Conservation (phyloP, 1,140 invertebrate genomes). For the Calephelis nemesis region DNA sequence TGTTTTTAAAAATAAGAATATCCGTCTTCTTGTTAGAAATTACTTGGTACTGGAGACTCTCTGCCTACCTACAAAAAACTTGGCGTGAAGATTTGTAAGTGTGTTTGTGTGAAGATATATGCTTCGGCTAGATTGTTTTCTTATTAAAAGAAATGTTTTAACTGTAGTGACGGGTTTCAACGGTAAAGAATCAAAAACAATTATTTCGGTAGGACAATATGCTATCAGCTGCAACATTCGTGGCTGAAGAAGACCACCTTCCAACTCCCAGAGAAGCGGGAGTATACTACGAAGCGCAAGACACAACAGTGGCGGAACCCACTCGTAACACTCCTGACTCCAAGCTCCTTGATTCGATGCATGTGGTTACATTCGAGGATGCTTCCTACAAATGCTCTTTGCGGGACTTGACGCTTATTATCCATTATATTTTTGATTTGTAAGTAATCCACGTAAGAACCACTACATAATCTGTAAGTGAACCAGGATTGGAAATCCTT, state of each 20-base stretch:
- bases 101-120: too few species aligned
- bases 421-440: conserved; percentile 70
- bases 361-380: conserved; percentile 48
- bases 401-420: conserved; percentile 53
- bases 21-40: neutral
- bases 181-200: too few species aligned
- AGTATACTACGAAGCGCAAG: conserved; percentile 42
- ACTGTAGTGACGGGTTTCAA: too few species aligned
- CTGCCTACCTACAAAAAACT: too few species aligned
- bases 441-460: conserved; percentile 33
- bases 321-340: conserved; percentile 6
- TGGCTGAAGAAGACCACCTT: conserved; percentile 38
- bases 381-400: conserved; percentile 53
- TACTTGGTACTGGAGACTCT: too few species aligned
- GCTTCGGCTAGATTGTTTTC: too few species aligned
- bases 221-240: conserved; percentile 48
- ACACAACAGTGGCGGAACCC: conserved; percentile 10
- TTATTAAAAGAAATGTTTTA: too few species aligned
- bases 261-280: conserved; percentile 48
- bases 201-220: conserved; percentile 52
- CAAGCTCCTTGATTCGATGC: conserved; percentile 38
- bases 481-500: too few species aligned
- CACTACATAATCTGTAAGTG: too few species aligned
- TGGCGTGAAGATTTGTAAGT: too few species aligned
- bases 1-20: neutral